Percentiles rank a stretch among this genome's conserved stretches.
Evolutionary conservation across 2,888 invertebrate species (phyloP).

Genomic region (Cephus spinipes): DNA sequence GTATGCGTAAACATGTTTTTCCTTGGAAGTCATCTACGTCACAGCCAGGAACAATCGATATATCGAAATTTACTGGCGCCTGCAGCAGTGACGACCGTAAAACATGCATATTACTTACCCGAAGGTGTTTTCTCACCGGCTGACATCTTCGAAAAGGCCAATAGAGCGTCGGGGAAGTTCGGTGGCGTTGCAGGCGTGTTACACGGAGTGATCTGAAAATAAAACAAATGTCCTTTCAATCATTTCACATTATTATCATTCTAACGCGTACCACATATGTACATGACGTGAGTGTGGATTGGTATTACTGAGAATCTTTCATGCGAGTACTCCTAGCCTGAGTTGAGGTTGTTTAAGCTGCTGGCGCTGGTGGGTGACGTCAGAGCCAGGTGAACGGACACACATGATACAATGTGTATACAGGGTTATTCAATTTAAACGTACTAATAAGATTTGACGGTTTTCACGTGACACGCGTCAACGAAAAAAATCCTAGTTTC

Average conservation of each 20-base stretch:
- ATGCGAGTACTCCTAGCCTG: no score
- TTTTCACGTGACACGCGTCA: no score
- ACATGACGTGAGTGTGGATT: no score
- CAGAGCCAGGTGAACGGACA: constrained; percentile 36
- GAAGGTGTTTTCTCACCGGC: constrained; percentile 73
- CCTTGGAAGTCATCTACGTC: background rate
- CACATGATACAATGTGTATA: constrained; percentile 12
- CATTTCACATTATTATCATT: no score
- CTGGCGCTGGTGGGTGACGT: constrained; percentile 33
- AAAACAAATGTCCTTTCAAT: no score
- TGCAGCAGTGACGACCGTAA: no score
- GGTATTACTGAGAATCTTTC: no score
- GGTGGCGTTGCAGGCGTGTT: constrained; percentile 96
- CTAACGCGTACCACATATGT: no score
- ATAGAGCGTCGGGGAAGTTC: constrained; percentile 90
- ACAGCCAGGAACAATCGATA: no score
- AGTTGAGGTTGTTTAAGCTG: constrained; percentile 41
- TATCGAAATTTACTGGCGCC: no score
- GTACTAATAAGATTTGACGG: no score
- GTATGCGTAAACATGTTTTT: background rate
- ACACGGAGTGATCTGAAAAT: constrained; percentile 84
- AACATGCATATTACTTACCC: constrained; percentile 44
- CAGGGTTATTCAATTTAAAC: background rate
- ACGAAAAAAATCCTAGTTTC: no score
- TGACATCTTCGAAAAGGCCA: constrained; percentile 90